These are phyloP conservation scores for Leptopilina boulardi DNA, from an alignment of 1,140 invertebrate species.

Conservation along the genomic window DNA sequence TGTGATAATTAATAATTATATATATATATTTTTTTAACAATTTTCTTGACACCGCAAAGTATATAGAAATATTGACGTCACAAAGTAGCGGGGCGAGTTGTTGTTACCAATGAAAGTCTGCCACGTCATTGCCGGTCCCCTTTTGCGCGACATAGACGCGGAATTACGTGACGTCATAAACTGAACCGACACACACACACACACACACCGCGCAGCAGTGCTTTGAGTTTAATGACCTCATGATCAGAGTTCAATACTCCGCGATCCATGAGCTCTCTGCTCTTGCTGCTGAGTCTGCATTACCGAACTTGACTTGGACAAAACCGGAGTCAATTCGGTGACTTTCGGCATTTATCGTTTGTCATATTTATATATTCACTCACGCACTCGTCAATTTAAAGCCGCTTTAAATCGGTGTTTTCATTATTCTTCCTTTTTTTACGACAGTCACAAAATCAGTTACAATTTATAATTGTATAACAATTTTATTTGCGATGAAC, in stretches of 20 bases:
- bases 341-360: conserved; percentile 7
- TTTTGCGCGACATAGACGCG: conserved; percentile 55
- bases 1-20: no score
- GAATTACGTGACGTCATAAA: conserved; percentile 69
- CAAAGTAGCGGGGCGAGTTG: conserved; percentile 49
- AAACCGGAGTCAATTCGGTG: conserved; percentile 27
- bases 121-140: conserved; percentile 69
- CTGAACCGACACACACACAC: conserved; percentile 43
- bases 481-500: no score
- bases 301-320: conserved; percentile 25
- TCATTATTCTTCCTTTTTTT: no score
- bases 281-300: background rate
- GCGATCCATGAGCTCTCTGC: conserved; percentile 19
- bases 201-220: conserved; percentile 45
- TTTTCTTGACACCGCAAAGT: no score
- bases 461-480: no score
- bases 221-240: conserved; percentile 70
- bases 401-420: no score
- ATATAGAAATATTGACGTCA: conserved; percentile 64
- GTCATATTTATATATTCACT: no score
- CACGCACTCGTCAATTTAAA: conserved; percentile 2
- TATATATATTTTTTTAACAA: no score
- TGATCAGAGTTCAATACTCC: conserved; percentile 73
- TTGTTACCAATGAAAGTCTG: conserved; percentile 53
- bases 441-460: no score